Percentiles rank a stretch among this genome's conserved stretches.
Evolutionary conservation across 2,888 invertebrate genomes (phyloP).

Genomic region (Campaea margaritaria): DNA sequence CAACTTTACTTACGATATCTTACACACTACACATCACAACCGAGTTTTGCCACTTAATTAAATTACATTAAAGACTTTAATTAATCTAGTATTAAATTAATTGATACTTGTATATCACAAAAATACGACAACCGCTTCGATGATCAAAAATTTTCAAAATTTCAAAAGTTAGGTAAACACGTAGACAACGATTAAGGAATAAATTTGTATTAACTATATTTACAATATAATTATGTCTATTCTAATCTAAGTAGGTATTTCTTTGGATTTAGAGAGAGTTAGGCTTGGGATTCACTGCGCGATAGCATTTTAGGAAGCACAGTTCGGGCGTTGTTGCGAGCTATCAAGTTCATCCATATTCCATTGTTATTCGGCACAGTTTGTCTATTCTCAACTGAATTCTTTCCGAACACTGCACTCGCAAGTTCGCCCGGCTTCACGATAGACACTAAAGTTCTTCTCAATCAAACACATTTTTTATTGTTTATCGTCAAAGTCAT

Average conservation of each 20-base stretch:
- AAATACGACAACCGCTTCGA: constrained; percentile 85
- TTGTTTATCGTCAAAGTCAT: constrained; percentile 67
- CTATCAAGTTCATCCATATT: constrained; percentile 78
- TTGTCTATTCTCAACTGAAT: constrained; percentile 74
- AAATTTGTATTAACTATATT: constrained; percentile 54
- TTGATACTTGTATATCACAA: constrained; percentile 75
- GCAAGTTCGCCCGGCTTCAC: constrained; percentile 75
- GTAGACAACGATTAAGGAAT: constrained; percentile 70
- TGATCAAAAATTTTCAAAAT: constrained; percentile 76
- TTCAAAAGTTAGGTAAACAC: constrained; percentile 60
- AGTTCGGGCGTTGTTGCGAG: constrained; percentile 61
- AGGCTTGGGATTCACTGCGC: constrained; percentile 63
- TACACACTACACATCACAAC: constrained; percentile 84
- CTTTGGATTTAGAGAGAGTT: constrained; percentile 42
- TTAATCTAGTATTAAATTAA: constrained; percentile 45
- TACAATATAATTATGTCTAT: constrained; percentile 55
- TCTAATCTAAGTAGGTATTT: constrained; percentile 38
- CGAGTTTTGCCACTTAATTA: constrained; percentile 81
- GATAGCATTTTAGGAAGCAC: constrained; percentile 74
- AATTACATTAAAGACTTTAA: constrained; percentile 48
- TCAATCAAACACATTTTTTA: constrained; percentile 82
- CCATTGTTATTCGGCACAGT: constrained; percentile 73
- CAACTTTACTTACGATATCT: constrained; percentile 70
- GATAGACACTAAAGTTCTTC: constrained; percentile 63
- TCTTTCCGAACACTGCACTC: constrained; percentile 64